Conservation (phyloP, 2,113 vertebrate species). For the Salvelinus fontinalis region DNA sequence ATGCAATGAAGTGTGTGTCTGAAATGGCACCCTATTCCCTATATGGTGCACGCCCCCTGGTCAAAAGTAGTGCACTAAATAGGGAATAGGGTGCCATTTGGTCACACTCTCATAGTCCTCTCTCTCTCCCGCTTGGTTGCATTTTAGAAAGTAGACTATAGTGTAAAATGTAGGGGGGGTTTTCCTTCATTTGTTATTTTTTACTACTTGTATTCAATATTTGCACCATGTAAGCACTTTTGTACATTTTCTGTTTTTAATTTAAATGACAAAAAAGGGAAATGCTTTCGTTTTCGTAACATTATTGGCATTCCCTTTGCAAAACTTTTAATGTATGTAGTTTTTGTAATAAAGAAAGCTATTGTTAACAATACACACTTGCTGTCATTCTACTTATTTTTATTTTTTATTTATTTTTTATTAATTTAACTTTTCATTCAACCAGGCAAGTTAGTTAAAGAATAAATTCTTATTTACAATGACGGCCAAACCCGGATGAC, state of each 20-base stretch:
- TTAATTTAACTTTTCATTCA: too few relatives aligned
- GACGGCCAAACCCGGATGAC: too few relatives aligned
- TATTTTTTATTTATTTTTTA: too few relatives aligned
- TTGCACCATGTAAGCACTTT: slow-evolving; percentile 86
- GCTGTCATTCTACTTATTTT: not conserved
- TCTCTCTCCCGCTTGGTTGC: slow-evolving; percentile 52
- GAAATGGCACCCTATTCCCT: too few relatives aligned
- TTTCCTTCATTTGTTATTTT: slow-evolving; percentile 61
- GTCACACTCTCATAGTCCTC: slow-evolving; percentile 10
- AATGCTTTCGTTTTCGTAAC: slow-evolving; percentile 69
- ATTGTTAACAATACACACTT: slow-evolving; percentile 36
- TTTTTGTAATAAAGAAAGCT: slow-evolving; percentile 72
- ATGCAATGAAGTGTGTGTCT: slow-evolving; percentile 73
- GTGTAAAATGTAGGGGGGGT: slow-evolving; percentile 57
- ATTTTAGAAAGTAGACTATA: slow-evolving; percentile 71
- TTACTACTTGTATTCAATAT: slow-evolving; percentile 72
- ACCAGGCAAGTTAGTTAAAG: too few relatives aligned
- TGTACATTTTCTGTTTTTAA: slow-evolving; percentile 78
- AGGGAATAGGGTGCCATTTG: too few relatives aligned
- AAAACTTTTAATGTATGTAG: slow-evolving; percentile 70
- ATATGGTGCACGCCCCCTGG: too few relatives aligned
- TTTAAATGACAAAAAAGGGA: slow-evolving; percentile 76
- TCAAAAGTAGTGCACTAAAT: too few relatives aligned
- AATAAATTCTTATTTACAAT: too few relatives aligned
- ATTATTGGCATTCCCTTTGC: slow-evolving; percentile 71